Base-by-base conservation (phyloP, 2,113 vertebrate species). In the Sakesphorus luctuosus region DNA sequence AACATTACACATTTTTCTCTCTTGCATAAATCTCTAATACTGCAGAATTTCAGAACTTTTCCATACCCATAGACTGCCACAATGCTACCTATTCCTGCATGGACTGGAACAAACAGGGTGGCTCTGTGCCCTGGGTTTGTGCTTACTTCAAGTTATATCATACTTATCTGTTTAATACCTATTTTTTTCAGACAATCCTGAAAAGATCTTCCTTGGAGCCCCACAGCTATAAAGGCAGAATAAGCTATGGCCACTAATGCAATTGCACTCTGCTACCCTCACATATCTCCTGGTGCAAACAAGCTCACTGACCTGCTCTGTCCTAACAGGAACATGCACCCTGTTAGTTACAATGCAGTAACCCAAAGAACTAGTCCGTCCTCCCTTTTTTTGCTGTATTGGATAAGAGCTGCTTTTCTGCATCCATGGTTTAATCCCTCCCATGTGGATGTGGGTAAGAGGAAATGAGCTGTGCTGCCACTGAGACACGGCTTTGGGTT, bases 21-120 rank as follows among this genome's bases (percentile, higher is more conserved):
- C 7, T 1, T 25, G 2, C 7, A 43, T 40, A 15, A 1, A 7
- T 16, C 18, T 76, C 29, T 8, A 50, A 21, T 18, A 58, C 1
- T 33, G 29, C 17, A 63, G 13, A 83, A 80, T 59, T 38, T 38
- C 55, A 69, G 19, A 11, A 47, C 46, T 65, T 14, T 77, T 25
- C 31, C 10, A 13, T n/a, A 13, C 4, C 52, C 23, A 28, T 11
- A 17, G 78, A 12, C 18, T 31, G 23, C 7, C 24, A 26, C 5
- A 47, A 74, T 1, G 5, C 5, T 66, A 55, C 38, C 14, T 40
- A 21, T 53, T 50, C 23, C 15, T 24, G 4, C 0, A 5, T 15
- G 13, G 18, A 46, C 23, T 26, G 20, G 53, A 89, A 69, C 17
- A 62, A 84, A 72, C 3, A 74, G 10, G 3, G 6, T 59, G 40